Percentiles rank a stretch among this genome's conserved stretches.
Conservation (phyloP, 1,140 invertebrate genomes). For the Melitaea cinxia region DNA sequence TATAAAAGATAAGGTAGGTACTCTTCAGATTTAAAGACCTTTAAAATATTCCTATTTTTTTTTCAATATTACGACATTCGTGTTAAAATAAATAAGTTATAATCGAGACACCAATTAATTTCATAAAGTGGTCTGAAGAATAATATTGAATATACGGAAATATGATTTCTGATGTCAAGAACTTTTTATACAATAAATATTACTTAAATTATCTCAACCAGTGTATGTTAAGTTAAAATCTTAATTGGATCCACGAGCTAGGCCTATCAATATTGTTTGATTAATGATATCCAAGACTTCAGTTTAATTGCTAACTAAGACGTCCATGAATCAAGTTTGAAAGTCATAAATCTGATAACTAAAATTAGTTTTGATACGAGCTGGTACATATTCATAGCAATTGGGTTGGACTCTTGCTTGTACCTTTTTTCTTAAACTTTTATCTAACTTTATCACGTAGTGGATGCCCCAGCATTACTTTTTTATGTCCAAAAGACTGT, state of each 20-base stretch:
- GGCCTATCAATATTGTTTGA: constrained; percentile 78
- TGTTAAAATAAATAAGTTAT: too few relatives aligned
- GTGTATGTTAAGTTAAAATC: constrained; percentile 7
- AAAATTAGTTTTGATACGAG: constrained; percentile 65
- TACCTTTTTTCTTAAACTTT: constrained; percentile 30
- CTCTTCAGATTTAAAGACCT: too few relatives aligned
- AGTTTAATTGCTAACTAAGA: constrained; percentile 71
- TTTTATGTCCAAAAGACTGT: constrained; percentile 2
- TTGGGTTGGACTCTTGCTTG: constrained; percentile 33
- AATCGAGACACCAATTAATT: too few relatives aligned
- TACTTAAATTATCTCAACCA: neutral
- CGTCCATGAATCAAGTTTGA: constrained; percentile 75
- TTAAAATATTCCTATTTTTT: too few relatives aligned
- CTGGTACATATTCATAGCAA: constrained; percentile 31
- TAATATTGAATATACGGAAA: too few relatives aligned
- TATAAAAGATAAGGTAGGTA: too few relatives aligned
- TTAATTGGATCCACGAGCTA: constrained; percentile 68
- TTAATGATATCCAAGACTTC: constrained; percentile 73
- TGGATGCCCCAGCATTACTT: neutral
- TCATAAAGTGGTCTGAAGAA: too few relatives aligned
- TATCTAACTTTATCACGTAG: constrained; percentile 28
- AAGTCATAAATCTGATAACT: constrained; percentile 76
- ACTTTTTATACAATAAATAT: neutral
- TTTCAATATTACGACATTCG: too few relatives aligned
- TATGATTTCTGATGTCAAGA: neutral